phyloP scores from a whole-genome alignment of 1,140 invertebrate species.

The Pachyrhynchus sulphureomaculatus region DNA sequence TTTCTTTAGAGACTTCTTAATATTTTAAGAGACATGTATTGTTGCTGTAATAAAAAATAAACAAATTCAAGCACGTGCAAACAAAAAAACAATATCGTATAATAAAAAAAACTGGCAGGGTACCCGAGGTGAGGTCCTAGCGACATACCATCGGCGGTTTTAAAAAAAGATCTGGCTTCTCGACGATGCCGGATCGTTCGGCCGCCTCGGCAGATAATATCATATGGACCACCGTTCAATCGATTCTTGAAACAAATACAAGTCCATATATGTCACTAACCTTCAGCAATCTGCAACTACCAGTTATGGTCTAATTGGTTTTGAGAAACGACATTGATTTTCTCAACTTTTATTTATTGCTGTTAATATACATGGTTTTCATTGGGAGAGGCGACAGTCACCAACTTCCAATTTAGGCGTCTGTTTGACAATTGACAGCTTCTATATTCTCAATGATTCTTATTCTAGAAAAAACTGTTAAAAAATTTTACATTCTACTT shows the following conservation, averaged over 20 bases:
- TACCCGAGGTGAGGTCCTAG: slow-evolving; percentile 17
- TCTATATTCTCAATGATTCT: not conserved
- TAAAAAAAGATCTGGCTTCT: slow-evolving; percentile 23
- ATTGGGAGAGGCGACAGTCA: slow-evolving; percentile 33
- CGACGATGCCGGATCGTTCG: slow-evolving; percentile 22
- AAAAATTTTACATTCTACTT: too few relatives aligned
- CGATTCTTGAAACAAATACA: slow-evolving; percentile 52
- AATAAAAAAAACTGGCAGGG: slow-evolving; percentile 8
- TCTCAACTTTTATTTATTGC: slow-evolving; percentile 46
- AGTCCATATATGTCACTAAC: slow-evolving; percentile 49
- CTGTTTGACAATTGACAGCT: not conserved
- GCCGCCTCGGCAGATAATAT: slow-evolving; percentile 42
- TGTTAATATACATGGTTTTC: slow-evolving; percentile 41
- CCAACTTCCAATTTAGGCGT: slow-evolving; percentile 4
- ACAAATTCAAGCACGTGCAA: slow-evolving; percentile 16
- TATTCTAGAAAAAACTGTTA: too few relatives aligned
- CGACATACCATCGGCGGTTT: slow-evolving; percentile 21
- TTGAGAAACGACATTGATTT: slow-evolving; percentile 52
- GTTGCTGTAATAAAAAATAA: too few relatives aligned
- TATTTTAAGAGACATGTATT: too few relatives aligned
- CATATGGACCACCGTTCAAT: slow-evolving; percentile 47
- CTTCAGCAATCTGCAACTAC: slow-evolving; percentile 50
- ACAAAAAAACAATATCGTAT: slow-evolving; percentile 3
- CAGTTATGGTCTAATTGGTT: slow-evolving; percentile 53
- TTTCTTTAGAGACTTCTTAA: too few relatives aligned